These are phyloP conservation scores for Azemiops feae DNA, from an alignment of 2,113 vertebrate species.

Conservation along the genomic window DNA sequence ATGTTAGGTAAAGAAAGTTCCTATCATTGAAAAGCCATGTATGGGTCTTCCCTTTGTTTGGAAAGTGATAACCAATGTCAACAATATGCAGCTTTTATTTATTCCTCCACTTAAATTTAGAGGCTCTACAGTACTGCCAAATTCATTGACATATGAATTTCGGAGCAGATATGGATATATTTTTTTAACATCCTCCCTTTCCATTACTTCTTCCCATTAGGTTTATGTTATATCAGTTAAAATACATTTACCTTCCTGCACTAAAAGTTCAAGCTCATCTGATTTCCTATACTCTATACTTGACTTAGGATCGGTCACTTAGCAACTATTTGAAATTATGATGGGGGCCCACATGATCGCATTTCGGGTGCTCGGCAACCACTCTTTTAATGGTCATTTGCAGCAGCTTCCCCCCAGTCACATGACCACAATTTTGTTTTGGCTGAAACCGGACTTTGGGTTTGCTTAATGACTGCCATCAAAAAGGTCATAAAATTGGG, in stretches of 20 bases:
- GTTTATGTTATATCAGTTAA: neutral
- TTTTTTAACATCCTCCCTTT: neutral
- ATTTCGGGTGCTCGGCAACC: no score
- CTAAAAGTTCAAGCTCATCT: neutral
- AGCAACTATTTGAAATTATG: no score
- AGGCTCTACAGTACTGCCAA: neutral
- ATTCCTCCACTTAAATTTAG: neutral
- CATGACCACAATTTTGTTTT: no score
- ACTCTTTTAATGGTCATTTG: no score
- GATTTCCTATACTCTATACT: neutral
- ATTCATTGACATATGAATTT: neutral
- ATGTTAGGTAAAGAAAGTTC: neutral
- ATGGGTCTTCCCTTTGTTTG: neutral
- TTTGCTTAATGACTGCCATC: no score
- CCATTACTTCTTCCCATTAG: neutral
- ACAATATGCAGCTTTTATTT: neutral
- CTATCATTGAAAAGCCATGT: neutral
- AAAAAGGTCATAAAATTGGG: no score
- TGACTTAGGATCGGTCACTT: no score
- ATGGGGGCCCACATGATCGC: no score
- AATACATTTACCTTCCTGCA: neutral
- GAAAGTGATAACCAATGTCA: neutral
- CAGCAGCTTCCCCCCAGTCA: no score
- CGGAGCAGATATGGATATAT: neutral
- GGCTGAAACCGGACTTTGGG: no score